Evolutionary conservation across 2,888 invertebrate genomes (phyloP).

Genomic region (Rhabditophanes sp.): DNA sequence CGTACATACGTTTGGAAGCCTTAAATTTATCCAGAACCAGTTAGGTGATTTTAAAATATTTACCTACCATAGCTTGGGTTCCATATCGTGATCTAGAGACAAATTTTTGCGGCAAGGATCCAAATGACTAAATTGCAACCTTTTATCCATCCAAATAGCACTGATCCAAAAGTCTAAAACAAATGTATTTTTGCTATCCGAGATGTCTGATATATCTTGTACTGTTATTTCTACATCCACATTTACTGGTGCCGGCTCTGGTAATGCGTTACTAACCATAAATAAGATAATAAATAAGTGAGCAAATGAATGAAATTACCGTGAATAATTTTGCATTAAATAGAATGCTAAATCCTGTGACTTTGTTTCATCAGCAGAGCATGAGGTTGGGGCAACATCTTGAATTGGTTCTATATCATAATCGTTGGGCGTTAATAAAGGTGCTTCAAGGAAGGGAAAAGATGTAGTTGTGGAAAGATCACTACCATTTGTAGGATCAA

Average conservation of each 20-base stretch:
- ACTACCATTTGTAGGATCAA: no score
- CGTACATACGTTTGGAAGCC: constrained; percentile 40
- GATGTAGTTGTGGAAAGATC: no score
- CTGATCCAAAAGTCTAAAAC: constrained; percentile 39
- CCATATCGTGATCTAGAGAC: constrained; percentile 41
- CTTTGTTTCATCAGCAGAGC: constrained; percentile 15
- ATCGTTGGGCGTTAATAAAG: no score
- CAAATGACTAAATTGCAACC: constrained; percentile 27
- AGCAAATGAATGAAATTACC: constrained; percentile 11
- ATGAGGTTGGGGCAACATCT: constrained; percentile 1
- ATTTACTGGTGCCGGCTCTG: constrained; percentile 34
- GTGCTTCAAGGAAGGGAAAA: no score
- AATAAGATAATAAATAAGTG: constrained; percentile 4
- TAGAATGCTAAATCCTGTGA: constrained; percentile 31
- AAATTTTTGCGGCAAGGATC: constrained; percentile 37
- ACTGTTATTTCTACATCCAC: constrained; percentile 40
- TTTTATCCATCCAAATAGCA: constrained; percentile 35
- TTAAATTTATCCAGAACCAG: constrained; percentile 4
- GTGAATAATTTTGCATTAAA: constrained; percentile 34
- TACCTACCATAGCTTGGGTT: constrained; percentile 30
- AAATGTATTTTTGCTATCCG: constrained; percentile 37
- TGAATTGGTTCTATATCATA: no score
- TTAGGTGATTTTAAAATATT: constrained; percentile 6
- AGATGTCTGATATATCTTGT: constrained; percentile 40
- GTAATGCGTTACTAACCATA: constrained; percentile 28